Conservation (phyloP, 2,888 invertebrate genomes). For the Lasioglossum pauxillum region DNA sequence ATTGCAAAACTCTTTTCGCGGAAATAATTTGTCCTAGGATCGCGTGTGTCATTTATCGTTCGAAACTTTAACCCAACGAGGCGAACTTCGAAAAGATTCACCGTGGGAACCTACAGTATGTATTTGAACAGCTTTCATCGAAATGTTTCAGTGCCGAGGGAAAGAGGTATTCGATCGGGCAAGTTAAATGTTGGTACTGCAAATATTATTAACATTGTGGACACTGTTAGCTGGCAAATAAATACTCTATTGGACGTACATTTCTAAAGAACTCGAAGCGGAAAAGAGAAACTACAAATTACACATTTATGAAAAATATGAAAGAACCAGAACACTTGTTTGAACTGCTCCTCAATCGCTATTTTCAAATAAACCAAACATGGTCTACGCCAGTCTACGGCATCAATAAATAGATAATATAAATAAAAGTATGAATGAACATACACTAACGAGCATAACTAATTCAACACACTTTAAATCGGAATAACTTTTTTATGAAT, state of each 20-base stretch:
- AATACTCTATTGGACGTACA: background rate
- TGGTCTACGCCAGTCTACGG: too few species aligned
- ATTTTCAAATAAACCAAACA: too few species aligned
- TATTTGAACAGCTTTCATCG: conserved; percentile 1
- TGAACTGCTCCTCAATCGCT: too few species aligned
- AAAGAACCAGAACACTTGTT: too few species aligned
- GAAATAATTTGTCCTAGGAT: conserved; percentile 24
- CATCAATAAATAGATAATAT: too few species aligned
- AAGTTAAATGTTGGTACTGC: background rate
- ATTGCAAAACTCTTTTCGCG: conserved; percentile 25
- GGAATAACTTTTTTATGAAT: too few species aligned
- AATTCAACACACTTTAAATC: too few species aligned
- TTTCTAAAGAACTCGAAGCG: background rate
- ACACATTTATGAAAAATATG: background rate
- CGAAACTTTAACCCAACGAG: background rate
- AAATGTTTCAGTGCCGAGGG: background rate
- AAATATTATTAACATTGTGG: background rate
- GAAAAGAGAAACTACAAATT: background rate
- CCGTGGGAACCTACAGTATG: background rate
- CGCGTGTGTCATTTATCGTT: background rate
- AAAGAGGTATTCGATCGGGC: background rate
- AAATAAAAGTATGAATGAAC: too few species aligned
- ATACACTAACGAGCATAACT: too few species aligned
- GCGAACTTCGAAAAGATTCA: background rate
- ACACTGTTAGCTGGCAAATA: background rate